These are phyloP conservation scores for Pammene aurita DNA, from an alignment of 2,888 invertebrate genomes.

Conservation along the genomic window DNA sequence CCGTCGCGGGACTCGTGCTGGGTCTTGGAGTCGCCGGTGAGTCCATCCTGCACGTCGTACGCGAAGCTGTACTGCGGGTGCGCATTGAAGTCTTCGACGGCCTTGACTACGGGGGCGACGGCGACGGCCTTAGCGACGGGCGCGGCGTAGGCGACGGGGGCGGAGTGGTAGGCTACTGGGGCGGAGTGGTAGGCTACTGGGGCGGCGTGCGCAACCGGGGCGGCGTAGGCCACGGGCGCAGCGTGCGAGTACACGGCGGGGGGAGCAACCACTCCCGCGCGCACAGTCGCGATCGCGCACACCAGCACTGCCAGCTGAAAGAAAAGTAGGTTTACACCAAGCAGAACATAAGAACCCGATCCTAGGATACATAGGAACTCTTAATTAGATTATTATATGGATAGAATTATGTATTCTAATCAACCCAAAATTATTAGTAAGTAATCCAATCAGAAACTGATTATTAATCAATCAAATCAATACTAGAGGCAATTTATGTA, in stretches of 20 bases:
- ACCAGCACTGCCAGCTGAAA: slow-evolving; percentile 67
- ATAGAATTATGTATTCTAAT: too few relatives aligned
- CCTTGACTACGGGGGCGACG: slow-evolving; percentile 55
- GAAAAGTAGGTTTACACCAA: slow-evolving; percentile 7
- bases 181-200: slow-evolving; percentile 50
- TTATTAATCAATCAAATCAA: too few relatives aligned
- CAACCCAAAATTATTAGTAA: too few relatives aligned
- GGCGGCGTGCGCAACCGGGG: slow-evolving; percentile 52
- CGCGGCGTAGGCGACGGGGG: slow-evolving; percentile 51
- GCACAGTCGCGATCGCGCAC: slow-evolving; percentile 65
- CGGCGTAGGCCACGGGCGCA: slow-evolving; percentile 55
- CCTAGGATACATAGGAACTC: too few relatives aligned
- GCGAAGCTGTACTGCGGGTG: slow-evolving; percentile 81
- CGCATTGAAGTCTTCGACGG: slow-evolving; percentile 63
- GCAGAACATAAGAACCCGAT: too few relatives aligned
- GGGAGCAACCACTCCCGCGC: slow-evolving; percentile 64
- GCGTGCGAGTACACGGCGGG: slow-evolving; percentile 61
- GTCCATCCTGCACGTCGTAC: slow-evolving; percentile 82
- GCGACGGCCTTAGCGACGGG: slow-evolving; percentile 52
- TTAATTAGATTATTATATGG: too few relatives aligned
- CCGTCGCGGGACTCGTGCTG: slow-evolving; percentile 77
- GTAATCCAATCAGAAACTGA: too few relatives aligned
- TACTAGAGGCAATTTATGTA: too few relatives aligned
- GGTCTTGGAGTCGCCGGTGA: slow-evolving; percentile 79
- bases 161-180: slow-evolving; percentile 40